These are phyloP conservation scores for Euleptes europaea DNA, from an alignment of 2,113 vertebrate genomes.

Conservation along the genomic window DNA sequence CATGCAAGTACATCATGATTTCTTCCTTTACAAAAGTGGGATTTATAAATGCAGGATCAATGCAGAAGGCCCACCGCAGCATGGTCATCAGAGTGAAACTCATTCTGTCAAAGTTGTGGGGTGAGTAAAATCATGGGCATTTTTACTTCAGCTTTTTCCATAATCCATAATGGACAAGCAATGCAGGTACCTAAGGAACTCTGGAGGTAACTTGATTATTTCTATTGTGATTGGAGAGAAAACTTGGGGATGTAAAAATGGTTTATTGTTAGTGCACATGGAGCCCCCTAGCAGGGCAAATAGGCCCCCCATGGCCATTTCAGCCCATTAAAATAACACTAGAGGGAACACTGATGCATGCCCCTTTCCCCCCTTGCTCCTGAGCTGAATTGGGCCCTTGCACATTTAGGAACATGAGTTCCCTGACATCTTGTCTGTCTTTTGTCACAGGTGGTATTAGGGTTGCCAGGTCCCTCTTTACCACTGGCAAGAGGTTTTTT, in stretches of 20 bases:
- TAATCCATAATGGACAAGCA: neutral
- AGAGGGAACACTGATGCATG: too few species aligned
- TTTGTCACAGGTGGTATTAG: too few species aligned
- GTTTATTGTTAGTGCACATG: neutral
- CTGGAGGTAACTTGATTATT: neutral
- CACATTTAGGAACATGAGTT: too few species aligned
- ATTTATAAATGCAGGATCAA: conserved; percentile 68
- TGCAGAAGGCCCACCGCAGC: conserved; percentile 45
- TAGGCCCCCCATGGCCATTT: too few species aligned
- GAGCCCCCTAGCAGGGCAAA: too few species aligned
- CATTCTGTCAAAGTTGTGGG: conserved; percentile 80
- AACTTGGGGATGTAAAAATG: too few species aligned
- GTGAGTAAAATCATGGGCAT: conserved; percentile 58
- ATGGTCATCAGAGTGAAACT: conserved; percentile 54
- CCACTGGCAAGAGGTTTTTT: too few species aligned
- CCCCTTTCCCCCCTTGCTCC: too few species aligned
- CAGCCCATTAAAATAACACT: too few species aligned
- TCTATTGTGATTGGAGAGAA: neutral
- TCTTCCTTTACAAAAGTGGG: conserved; percentile 80
- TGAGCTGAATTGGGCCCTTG: too few species aligned
- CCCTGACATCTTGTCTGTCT: too few species aligned
- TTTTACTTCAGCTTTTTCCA: neutral
- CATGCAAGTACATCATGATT: conserved; percentile 79
- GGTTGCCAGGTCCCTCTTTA: too few species aligned
- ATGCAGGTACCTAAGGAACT: neutral